These are phyloP conservation scores for Chelidonichthys spinosus DNA, from an alignment of 2,797 vertebrate species.

Conservation along the genomic window DNA sequence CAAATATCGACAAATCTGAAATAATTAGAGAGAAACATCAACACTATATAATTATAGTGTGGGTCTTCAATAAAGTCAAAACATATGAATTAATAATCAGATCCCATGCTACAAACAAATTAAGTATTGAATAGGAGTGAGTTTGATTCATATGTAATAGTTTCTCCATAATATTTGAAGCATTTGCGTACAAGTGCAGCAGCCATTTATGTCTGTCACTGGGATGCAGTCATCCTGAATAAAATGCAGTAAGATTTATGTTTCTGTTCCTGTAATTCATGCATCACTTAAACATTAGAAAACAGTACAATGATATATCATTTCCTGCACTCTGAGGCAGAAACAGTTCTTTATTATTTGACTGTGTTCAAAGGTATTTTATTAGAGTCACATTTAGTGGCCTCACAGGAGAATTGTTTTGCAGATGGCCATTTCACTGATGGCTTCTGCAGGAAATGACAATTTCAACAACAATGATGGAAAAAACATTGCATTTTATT, in stretches of 20 bases:
- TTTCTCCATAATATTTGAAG: neutral
- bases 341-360: constrained; percentile 48
- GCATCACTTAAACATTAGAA: constrained; percentile 25
- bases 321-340: constrained; percentile 29
- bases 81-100: neutral
- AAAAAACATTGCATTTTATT: constrained; percentile 5
- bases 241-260: constrained; percentile 6
- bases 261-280: constrained; percentile 32
- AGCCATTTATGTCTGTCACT: neutral
- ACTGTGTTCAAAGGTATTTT: constrained; percentile 25
- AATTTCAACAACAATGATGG: constrained; percentile 34
- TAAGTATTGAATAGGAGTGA: neutral
- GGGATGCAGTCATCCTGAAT: constrained; percentile 21
- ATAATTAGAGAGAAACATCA: neutral
- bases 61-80: neutral
- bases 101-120: neutral
- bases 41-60: neutral
- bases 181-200: neutral
- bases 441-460: constrained; percentile 57
- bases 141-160: constrained; percentile 1
- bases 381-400: constrained; percentile 37
- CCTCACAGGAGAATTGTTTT: constrained; percentile 14
- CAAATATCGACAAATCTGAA: too few species aligned
- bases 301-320: constrained; percentile 27
- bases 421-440: constrained; percentile 39